Conservation (phyloP, 2,888 invertebrate species). For the Vandiemenella viatica region DNA sequence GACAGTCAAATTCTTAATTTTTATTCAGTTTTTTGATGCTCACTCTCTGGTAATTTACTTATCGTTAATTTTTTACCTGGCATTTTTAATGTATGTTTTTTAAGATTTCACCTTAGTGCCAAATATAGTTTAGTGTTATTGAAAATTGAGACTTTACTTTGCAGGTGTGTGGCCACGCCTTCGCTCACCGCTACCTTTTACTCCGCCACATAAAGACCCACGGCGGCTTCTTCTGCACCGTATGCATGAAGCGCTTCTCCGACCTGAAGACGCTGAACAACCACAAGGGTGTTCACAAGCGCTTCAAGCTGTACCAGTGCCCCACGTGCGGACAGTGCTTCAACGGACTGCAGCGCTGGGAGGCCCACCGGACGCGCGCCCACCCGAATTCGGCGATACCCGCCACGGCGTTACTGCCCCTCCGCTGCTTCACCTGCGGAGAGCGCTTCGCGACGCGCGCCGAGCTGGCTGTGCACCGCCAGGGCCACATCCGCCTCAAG, state of each 20-base stretch:
- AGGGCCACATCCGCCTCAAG: constrained; percentile 48
- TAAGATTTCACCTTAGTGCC: no score
- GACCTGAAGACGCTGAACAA: constrained; percentile 6
- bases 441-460: constrained; percentile 42
- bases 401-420: background rate
- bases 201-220: background rate
- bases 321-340: constrained; percentile 7
- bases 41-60: no score
- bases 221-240: background rate
- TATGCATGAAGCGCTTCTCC: constrained; percentile 7
- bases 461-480: constrained; percentile 48
- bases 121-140: no score
- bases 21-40: no score
- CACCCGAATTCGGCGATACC: background rate
- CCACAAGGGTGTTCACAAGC: constrained; percentile 11
- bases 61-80: no score
- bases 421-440: constrained; percentile 44
- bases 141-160: no score
- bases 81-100: no score
- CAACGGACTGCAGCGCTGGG: constrained; percentile 8
- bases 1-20: no score
- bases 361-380: constrained; percentile 7
- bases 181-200: background rate
- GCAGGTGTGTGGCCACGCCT: no score
- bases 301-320: constrained; percentile 8